These are phyloP conservation scores for Myrmecophaga tridactyla DNA, from an alignment of 2,113 vertebrate genomes.

Conservation along the genomic window DNA sequence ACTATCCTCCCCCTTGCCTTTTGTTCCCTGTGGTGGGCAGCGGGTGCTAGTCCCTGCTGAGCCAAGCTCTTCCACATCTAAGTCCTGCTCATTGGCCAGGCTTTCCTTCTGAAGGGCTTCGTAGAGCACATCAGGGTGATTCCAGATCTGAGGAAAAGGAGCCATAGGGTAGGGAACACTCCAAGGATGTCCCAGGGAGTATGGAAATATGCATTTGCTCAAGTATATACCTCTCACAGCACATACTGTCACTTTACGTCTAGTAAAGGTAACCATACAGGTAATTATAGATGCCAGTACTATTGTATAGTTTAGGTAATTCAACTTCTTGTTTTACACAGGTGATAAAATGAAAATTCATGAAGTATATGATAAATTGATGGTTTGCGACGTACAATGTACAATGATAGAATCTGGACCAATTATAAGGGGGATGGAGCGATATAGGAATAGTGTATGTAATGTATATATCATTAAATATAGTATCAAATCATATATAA, in stretches of 20 bases:
- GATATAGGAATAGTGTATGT: no score
- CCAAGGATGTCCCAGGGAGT: not conserved
- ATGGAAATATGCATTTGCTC: not conserved
- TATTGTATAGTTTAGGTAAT: no score
- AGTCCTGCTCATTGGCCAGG: conserved; percentile 95
- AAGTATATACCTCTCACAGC: not conserved
- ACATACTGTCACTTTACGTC: not conserved
- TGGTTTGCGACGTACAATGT: no score
- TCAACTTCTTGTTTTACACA: no score
- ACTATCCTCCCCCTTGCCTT: conserved; percentile 88
- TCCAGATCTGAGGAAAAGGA: conserved; percentile 92
- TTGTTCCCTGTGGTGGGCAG: conserved; percentile 89
- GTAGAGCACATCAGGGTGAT: conserved; percentile 97
- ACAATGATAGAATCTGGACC: no score
- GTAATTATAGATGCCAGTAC: no score
- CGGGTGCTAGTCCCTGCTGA: conserved; percentile 85
- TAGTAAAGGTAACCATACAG: no score
- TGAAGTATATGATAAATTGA: no score
- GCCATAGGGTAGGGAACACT: not conserved
- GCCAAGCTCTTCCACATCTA: conserved; percentile 96
- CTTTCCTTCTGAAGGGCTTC: conserved; percentile 97
- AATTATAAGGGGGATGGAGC: no score
- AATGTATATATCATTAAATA: no score
- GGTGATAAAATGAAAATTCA: no score
- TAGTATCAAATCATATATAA: no score